A percentile compares a stretch with the other conserved stretches of the same genome.
These are phyloP conservation scores for Mionectes macconnelli DNA, from an alignment of 2,113 vertebrate species.

Conservation along the genomic window DNA sequence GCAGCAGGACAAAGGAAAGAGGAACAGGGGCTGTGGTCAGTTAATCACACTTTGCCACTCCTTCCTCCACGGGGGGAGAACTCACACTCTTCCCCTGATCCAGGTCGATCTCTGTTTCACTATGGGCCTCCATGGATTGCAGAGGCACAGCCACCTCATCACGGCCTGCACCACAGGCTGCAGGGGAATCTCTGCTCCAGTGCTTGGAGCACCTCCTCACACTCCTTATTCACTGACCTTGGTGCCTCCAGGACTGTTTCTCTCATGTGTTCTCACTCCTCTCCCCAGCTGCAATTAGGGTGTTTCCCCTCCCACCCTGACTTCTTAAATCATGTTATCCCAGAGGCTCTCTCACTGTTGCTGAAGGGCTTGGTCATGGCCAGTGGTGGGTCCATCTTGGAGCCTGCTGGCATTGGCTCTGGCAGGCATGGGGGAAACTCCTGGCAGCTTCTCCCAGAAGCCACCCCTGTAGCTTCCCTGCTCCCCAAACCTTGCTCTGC, in stretches of 20 bases:
- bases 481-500: not conserved
- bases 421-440: not conserved
- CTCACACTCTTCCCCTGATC: not conserved
- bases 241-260: not conserved
- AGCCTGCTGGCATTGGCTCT: not conserved
- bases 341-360: too few relatives aligned
- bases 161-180: not conserved
- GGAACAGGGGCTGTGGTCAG: not conserved
- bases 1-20: not conserved
- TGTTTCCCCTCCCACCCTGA: not conserved
- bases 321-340: not conserved
- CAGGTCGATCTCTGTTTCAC: not conserved
- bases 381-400: not conserved
- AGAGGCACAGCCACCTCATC: not conserved
- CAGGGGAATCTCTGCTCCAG: not conserved
- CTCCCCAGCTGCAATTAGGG: not conserved
- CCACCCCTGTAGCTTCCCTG: not conserved
- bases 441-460: not conserved
- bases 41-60: not conserved
- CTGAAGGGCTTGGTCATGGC: too few relatives aligned
- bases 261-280: not conserved
- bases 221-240: not conserved
- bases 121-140: not conserved
- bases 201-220: not conserved
- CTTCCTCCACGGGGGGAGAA: not conserved